Conservation (phyloP, 2,797 vertebrate species). For the Arnoldichthys spilopterus region DNA sequence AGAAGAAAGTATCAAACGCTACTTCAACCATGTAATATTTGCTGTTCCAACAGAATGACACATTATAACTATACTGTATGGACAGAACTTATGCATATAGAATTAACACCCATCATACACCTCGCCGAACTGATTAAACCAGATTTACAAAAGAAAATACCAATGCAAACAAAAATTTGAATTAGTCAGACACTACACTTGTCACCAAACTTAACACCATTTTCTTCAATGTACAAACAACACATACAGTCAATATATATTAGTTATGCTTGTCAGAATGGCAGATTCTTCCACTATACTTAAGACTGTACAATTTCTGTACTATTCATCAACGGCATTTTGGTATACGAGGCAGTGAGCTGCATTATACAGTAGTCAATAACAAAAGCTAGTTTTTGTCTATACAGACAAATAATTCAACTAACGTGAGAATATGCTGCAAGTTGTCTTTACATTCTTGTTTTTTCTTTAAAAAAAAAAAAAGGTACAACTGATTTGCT, state of each 20-base stretch:
- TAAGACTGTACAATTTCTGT: constrained; percentile 23
- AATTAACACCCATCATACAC: neutral
- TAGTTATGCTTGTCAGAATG: neutral
- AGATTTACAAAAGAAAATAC: neutral
- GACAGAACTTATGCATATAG: neutral
- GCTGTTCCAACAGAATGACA: neutral
- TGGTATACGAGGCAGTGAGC: constrained; percentile 49
- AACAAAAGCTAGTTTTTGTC: neutral
- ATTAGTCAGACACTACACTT: neutral
- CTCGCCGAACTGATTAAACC: neutral
- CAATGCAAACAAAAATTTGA: neutral
- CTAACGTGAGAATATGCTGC: neutral
- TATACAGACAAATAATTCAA: neutral
- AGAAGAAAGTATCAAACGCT: constrained; percentile 30
- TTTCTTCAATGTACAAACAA: neutral
- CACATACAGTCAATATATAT: neutral
- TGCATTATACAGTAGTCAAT: constrained; percentile 23
- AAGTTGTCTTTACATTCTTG: neutral
- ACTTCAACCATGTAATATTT: neutral
- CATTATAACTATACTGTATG: neutral
- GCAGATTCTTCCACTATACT: neutral
- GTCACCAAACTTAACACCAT: neutral
- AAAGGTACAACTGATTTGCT: neutral
- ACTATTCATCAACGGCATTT: constrained; percentile 43
- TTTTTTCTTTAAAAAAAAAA: too few species aligned